Conservation (phyloP, 2,797 vertebrate species). For the Protosalanx chinensis region DNA sequence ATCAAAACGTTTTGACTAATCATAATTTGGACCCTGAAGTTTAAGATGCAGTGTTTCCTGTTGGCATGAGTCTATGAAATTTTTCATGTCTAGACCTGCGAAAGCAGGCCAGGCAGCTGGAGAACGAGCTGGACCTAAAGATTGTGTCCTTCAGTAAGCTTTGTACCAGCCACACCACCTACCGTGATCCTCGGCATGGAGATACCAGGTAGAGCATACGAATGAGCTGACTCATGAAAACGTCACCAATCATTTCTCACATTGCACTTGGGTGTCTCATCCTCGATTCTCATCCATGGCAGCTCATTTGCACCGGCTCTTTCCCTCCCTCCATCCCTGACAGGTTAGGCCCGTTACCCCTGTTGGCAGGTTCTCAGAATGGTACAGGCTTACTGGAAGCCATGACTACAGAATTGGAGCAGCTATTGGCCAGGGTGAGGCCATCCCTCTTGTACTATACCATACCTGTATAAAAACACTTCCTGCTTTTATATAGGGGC, state of each 20-base stretch:
- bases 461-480: too few species aligned
- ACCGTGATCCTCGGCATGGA: slow-evolving; percentile 76
- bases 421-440: slow-evolving; percentile 86
- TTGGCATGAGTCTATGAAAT: neutral
- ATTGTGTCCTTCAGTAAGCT: slow-evolving; percentile 95
- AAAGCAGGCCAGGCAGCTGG: slow-evolving; percentile 90
- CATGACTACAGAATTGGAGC: slow-evolving; percentile 93
- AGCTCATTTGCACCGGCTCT: neutral
- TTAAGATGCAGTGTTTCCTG: neutral
- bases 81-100: slow-evolving; percentile 77
- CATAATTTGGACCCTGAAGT: too few species aligned
- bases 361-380: slow-evolving; percentile 86
- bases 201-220: slow-evolving; percentile 6
- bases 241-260: neutral
- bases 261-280: neutral
- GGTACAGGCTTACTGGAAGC: slow-evolving; percentile 82
- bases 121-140: slow-evolving; percentile 93
- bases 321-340: neutral
- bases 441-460: neutral
- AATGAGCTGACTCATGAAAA: neutral
- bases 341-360: slow-evolving; percentile 86
- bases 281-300: neutral
- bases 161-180: slow-evolving; percentile 85
- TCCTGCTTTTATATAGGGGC: neutral
- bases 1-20: too few species aligned